Base-by-base conservation (phyloP, 2,888 invertebrate genomes). In the Mesorhabditis belari region DNA sequence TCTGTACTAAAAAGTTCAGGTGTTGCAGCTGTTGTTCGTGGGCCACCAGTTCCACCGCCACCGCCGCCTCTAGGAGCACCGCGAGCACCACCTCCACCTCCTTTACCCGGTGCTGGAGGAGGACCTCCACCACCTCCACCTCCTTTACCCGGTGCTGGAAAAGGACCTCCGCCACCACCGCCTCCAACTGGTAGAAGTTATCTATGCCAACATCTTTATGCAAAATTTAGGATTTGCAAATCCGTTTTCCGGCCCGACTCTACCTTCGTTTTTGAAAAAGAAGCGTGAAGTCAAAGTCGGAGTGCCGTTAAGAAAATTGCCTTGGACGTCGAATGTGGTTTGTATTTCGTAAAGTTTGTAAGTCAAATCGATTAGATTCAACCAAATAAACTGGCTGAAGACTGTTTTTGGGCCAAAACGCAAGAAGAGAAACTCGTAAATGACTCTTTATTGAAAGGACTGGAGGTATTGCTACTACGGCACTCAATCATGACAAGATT, bases 401-500 rank as follows among this genome's bases (percentile, higher is more conserved):
- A 93, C 71, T 90, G 93, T 0, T 92, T 98, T 81, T 98, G 96
- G 98, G 88, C 92, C 0, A 88, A 89, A 81, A 90, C 90, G 0
- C 88, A 91, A 82, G 95, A 96, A 82, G 92, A 70, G 1, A 56
- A 63, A 23, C 25, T 70, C 44, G 91, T 90, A 0, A 89, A 89
- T 1, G 90, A 90, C 0, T 92, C 92, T 74, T 89, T 96, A 71
- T 86, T 95, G 3, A 87, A 86, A 52, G 90, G 90, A 0, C 84
- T 96, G 28, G 88, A 67, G 58, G 61, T 61, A 24, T 29, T 19
- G n/a, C n/a, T 54, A 17, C 17, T 25, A 27, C 27, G 3, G 19
- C 19, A 17, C 29, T 55, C n/a, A 19, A 55, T 5, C 5, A 27
- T 29, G 5, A 24, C 29, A 9, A 9, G 23, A 5, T 25, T 19